Base-by-base conservation (phyloP, 1,140 invertebrate species). In the Venustaconcha ellipsiformis region DNA sequence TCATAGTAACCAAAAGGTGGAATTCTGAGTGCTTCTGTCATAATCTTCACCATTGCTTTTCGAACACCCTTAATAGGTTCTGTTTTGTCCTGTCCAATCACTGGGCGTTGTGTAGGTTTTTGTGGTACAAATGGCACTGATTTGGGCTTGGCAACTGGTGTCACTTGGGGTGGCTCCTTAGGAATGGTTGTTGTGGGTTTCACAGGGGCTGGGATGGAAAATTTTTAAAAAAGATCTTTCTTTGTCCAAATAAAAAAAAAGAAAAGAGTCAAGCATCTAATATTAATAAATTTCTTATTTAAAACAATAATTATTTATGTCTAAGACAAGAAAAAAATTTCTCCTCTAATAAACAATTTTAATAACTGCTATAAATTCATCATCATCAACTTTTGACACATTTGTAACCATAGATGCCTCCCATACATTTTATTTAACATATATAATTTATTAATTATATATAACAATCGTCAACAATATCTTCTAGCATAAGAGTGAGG, bases 41-140 rank as follows among this genome's bases (percentile, higher is more conserved):
- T 99, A 0, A 96, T 94, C 90, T 97, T 98, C 65, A 96, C 93
- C 97, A 99, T 99, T 1, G 94, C 94, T 90, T 95, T 97, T 6
- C 92, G 92, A 72, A 93, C 92, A 15, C 97, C 96, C 86, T 94
- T 95, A 20, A 92, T 88, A n/a, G 88, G 87, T 65, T 90, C 88
- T 12, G 82, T 88, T 23, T 81, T 75, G 73, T 91, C 91, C 73
- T 88, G 70, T 13, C 80, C 84, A 12, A 87, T 68, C 14, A 83
- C 68, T 18, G 79, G 67, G 26, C 56, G 63, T 59, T 74, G 59
- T 30, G 56, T 64, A 56, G 74, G 15, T 56, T 63, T 72, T 17
- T 78, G 72, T 70, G 78, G 57, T 18, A 74, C 48, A 13, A 80
- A 30, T 64, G 60, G 56, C 30, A 62, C 48, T 57, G 67, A 26